Conservation (phyloP, 1,140 invertebrate species). For the Apis dorsata region DNA sequence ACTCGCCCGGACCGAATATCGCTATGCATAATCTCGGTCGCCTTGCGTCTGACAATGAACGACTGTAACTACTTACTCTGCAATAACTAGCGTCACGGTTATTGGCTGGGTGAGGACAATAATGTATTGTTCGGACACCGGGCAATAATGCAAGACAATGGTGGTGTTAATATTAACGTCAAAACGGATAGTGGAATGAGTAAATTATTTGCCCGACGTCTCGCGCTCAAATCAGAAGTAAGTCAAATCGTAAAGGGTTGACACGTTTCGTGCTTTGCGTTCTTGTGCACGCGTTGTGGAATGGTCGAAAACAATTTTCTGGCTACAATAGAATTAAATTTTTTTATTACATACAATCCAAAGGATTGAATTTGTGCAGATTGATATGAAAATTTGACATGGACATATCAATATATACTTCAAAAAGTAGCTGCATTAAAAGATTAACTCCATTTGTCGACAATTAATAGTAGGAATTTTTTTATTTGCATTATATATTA, state of each 20-base stretch:
- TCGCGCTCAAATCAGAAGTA: neutral
- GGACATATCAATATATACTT: too few species aligned
- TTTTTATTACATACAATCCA: too few species aligned
- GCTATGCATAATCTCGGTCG: neutral
- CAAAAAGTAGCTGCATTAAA: too few species aligned
- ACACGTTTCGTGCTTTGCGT: too few species aligned
- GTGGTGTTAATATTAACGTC: neutral
- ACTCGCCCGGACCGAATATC: neutral
- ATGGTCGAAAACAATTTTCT: too few species aligned
- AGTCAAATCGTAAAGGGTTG: slow-evolving; percentile 12
- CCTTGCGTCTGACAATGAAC: slow-evolving; percentile 17
- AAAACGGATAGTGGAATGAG: neutral
- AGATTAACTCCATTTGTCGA: too few species aligned
- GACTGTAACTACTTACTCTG: neutral
- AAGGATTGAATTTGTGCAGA: too few species aligned
- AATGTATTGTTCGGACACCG: neutral
- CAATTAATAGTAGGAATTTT: too few species aligned
- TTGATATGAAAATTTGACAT: too few species aligned
- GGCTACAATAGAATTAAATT: too few species aligned
- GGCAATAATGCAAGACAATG: neutral
- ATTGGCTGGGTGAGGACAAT: neutral
- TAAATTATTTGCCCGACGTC: neutral
- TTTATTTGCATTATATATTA: too few species aligned
- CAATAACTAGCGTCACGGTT: slow-evolving; percentile 2
- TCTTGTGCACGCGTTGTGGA: too few species aligned